Base-by-base conservation (phyloP, 2,888 invertebrate species). In the Entomobrya proxima region DNA sequence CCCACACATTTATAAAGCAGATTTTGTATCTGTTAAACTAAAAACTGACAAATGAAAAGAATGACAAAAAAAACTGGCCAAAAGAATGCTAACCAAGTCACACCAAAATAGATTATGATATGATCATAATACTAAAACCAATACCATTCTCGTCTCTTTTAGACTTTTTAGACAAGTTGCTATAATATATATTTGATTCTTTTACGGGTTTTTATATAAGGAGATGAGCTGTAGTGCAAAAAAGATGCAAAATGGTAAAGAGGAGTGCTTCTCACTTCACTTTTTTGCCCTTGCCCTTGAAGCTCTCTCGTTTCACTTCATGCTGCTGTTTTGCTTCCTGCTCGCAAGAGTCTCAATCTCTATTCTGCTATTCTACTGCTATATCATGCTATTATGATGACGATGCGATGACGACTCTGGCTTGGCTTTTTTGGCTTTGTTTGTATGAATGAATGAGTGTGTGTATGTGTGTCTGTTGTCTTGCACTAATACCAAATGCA, bases 281-380 rank as follows among this genome's bases (percentile, higher is more conserved):
- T 85, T 78, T 85, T 88, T 88, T 86, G 67, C 85, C 78, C 84
- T 81, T 84, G 80, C 84, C 75, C 87, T 87, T 86, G 76, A 77
- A 84, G 76, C 47, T 83, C 72, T 85, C 85, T 85, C 85, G 64
- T 79, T 78, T 82, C 83, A 84, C 86, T 84, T 84, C 78, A 75
- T 47, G 83, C 75, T 83, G 82, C 77, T 40, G 35, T 40, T 83
- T 74, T 79, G 80, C 85, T 86, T 88, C 82, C 88, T 88, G 76
- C 81, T 76, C 82, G 55, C n/a, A n/a, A n/a, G n/a, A n/a, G n/a
- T 74, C 64, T 81, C 81, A 64, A 75, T 82, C 82, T 81, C 64
- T 37, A 69, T 44, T 24, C 47, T 47, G 44, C 44, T 67, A 21
- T 27, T 11, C 47, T 47, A 2, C 69, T 69, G 44, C 21, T 24